These are phyloP conservation scores for Drosophila burlai DNA, from an alignment of 1,140 invertebrate genomes.

Conservation along the genomic window DNA sequence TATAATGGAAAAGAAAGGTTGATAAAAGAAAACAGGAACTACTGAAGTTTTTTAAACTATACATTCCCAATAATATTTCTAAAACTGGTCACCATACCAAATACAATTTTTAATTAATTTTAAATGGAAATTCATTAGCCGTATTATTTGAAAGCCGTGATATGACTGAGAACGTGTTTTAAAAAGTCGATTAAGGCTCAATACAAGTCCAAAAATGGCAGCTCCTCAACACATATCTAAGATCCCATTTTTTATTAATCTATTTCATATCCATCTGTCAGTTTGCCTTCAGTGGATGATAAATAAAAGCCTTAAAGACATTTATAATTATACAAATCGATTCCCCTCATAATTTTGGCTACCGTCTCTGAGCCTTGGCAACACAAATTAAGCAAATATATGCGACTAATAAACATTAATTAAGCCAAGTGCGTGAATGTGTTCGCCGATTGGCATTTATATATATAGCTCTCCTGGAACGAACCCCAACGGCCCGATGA, in stretches of 20 bases:
- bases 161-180: background rate
- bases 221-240: background rate
- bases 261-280: slow-evolving; percentile 21
- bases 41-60: background rate
- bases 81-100: too few species aligned
- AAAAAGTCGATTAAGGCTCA: background rate
- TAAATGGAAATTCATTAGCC: too few species aligned
- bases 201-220: slow-evolving; percentile 7
- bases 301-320: slow-evolving; percentile 9
- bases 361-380: slow-evolving; percentile 26
- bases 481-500: slow-evolving; percentile 25
- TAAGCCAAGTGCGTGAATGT: slow-evolving; percentile 57
- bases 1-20: background rate
- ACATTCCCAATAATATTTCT: too few species aligned
- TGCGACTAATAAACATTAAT: slow-evolving; percentile 60
- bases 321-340: slow-evolving; percentile 12
- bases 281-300: background rate
- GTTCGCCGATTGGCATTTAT: slow-evolving; percentile 20
- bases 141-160: background rate
- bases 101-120: too few species aligned
- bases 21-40: background rate
- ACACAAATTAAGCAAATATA: slow-evolving; percentile 46
- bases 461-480: slow-evolving; percentile 4
- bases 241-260: background rate
- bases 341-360: slow-evolving; percentile 8